Percentiles rank a stretch among this genome's conserved stretches.
Conservation (phyloP, 2,797 vertebrate genomes). For the Cheirogaleus major region DNA sequence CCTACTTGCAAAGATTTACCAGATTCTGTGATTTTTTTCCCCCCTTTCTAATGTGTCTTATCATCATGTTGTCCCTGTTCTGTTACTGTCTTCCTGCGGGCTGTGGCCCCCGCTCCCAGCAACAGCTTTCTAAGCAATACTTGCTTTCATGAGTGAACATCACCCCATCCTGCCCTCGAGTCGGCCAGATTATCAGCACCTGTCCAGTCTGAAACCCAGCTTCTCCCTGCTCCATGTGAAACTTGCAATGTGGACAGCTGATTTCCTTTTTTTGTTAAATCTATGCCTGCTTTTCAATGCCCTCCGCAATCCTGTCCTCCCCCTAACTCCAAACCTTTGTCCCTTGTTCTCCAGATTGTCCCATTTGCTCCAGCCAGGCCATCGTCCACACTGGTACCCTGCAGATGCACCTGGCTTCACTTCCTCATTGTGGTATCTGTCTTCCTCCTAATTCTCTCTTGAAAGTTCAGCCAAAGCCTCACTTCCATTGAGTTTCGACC, state of each 20-base stretch:
- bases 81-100: accelerated
- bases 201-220: neutral
- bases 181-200: accelerated
- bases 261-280: neutral
- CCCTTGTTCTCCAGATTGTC: neutral
- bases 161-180: neutral
- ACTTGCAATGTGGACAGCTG: accelerated
- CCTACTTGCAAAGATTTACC: neutral
- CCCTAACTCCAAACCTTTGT: neutral
- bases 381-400: neutral
- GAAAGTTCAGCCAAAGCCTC: neutral
- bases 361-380: neutral
- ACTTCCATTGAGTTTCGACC: neutral
- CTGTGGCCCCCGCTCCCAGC: neutral
- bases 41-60: too few species aligned
- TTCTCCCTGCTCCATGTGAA: neutral
- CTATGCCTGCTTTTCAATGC: neutral
- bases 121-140: neutral
- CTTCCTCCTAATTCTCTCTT: neutral
- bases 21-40: accelerated
- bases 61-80: neutral
- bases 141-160: neutral
- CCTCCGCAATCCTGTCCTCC: too few species aligned
- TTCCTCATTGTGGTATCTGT: accelerated
- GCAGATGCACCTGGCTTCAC: neutral